These are phyloP conservation scores for Pollicipes pollicipes DNA, from an alignment of 1,140 invertebrate genomes.

Conservation along the genomic window DNA sequence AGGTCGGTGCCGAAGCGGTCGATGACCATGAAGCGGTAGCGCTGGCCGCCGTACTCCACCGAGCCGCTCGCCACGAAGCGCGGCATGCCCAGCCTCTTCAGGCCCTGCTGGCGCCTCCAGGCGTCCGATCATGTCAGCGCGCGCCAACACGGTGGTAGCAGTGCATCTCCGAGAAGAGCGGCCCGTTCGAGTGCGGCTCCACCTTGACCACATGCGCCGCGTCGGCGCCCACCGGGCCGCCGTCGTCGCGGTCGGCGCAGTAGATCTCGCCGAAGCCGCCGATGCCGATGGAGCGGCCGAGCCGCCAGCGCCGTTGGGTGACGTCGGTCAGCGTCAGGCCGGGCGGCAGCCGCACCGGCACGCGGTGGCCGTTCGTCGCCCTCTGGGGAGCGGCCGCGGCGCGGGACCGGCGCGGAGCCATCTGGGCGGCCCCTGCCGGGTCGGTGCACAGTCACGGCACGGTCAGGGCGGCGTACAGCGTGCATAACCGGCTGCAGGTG, in stretches of 20 bases:
- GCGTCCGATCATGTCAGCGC: conserved; percentile 51
- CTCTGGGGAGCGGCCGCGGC: too few relatives aligned
- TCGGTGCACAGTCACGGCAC: too few relatives aligned
- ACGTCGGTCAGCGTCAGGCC: conserved; percentile 66
- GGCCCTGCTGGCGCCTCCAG: conserved; percentile 46
- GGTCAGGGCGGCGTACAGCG: too few relatives aligned
- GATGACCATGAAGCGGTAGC: conserved; percentile 79
- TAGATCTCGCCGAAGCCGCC: conserved; percentile 91
- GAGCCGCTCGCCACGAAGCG: conserved; percentile 69
- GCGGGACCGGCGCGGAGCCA: too few relatives aligned
- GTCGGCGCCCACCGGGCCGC: too few relatives aligned
- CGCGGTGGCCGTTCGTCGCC: conserved; percentile 21
- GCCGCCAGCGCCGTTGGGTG: conserved; percentile 60
- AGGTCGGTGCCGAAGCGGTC: conserved; percentile 74
- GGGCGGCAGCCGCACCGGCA: conserved; percentile 43
- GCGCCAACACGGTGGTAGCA: conserved; percentile 66
- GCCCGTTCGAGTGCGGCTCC: too few relatives aligned
- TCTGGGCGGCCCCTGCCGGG: too few relatives aligned
- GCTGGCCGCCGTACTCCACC: too few relatives aligned
- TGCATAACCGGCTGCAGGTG: too few relatives aligned
- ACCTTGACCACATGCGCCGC: conserved; percentile 72
- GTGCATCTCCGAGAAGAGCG: conserved; percentile 87
- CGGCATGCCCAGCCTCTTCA: conserved; percentile 68
- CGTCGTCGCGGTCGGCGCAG: conserved; percentile 45
- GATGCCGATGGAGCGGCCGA: conserved; percentile 62